A percentile compares a stretch with the other conserved stretches of the same genome.
Conservation (phyloP, 2,888 invertebrate species). For the Microctonus brassicae region DNA sequence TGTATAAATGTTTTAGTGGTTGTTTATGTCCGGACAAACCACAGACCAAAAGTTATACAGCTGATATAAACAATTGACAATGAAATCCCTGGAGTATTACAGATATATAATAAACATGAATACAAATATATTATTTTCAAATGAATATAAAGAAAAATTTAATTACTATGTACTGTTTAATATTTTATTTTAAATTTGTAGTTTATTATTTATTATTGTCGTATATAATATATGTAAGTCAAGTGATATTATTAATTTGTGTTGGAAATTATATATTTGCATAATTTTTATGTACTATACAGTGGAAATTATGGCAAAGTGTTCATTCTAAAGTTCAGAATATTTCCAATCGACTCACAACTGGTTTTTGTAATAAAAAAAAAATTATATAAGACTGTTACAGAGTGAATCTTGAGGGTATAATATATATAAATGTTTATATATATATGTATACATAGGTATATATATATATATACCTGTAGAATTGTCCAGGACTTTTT, state of each 20-base stretch:
- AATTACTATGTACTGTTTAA: no score
- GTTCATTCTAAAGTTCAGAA: constrained; percentile 28
- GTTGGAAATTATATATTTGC: constrained; percentile 6
- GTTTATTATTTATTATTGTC: no score
- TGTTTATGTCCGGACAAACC: constrained; percentile 23
- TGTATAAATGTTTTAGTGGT: neutral
- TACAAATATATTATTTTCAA: no score
- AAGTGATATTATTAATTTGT: neutral
- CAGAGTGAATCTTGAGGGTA: constrained; percentile 6
- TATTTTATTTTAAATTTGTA: no score
- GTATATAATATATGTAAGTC: no score
- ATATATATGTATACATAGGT: no score
- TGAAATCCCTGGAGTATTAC: neutral
- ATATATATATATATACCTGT: neutral
- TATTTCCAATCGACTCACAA: constrained; percentile 25
- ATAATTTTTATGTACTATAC: neutral
- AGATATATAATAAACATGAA: neutral
- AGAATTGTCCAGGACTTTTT: constrained; percentile 9
- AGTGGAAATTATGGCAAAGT: neutral
- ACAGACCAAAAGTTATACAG: neutral
- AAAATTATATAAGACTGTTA: constrained; percentile 5
- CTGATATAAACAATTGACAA: neutral
- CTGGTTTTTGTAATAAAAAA: neutral
- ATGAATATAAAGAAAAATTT: no score
- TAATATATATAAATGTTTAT: neutral